Conservation (phyloP, 2,113 vertebrate species). For the Datnioides undecimradiatus region DNA sequence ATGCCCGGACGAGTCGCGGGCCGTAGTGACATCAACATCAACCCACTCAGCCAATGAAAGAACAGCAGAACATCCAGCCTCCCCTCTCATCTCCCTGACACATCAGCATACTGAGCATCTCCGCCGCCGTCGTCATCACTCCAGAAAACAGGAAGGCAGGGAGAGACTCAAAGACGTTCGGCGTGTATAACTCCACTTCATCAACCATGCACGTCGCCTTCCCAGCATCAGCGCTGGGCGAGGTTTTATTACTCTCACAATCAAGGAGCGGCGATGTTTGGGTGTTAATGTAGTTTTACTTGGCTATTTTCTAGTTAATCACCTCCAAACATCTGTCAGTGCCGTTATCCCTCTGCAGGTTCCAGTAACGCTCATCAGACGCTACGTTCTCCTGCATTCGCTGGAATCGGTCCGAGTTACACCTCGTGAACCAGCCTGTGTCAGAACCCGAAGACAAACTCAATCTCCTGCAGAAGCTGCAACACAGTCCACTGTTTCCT, state of each 20-base stretch:
- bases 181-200: slow-evolving; percentile 36
- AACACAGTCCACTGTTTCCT: neutral
- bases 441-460: neutral
- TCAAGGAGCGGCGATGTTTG: neutral
- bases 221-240: too few relatives aligned
- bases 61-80: slow-evolving; percentile 27
- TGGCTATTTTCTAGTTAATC: neutral
- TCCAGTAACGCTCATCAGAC: neutral
- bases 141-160: slow-evolving; percentile 24
- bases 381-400: neutral
- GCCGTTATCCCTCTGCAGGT: neutral
- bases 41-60: slow-evolving; percentile 54
- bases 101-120: slow-evolving; percentile 49
- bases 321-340: neutral
- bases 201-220: slow-evolving; percentile 20
- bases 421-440: neutral
- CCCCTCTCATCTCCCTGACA: slow-evolving; percentile 35
- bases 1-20: slow-evolving; percentile 14
- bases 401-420: neutral
- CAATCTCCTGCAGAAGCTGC: neutral
- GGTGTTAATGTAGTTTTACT: neutral
- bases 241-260: neutral
- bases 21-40: slow-evolving; percentile 51
- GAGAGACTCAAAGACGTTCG: neutral
- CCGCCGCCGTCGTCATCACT: slow-evolving; percentile 7